Evolutionary conservation across 1,140 invertebrate genomes (phyloP), one percentile per base, ranked within the genome.

Genomic region (Delia radicum): DNA sequence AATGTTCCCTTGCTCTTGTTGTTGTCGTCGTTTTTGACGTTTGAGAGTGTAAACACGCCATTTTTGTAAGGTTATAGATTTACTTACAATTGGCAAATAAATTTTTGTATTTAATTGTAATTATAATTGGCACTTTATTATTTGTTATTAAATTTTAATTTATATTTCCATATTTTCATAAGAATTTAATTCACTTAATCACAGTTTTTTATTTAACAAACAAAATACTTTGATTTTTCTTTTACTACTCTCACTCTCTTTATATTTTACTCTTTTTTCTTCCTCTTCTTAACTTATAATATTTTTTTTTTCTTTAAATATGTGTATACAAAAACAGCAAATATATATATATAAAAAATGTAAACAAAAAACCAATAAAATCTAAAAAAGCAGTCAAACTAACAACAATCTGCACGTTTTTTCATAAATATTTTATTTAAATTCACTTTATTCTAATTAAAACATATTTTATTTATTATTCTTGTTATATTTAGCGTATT

Each of bases 21-120:
- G 12, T 13, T n/a, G 62, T 27, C 12, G 15, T 15, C 12, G 18
- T 10, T 31, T 69, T 31, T 26, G 65, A 8, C 15, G 12, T 8
- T 33, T n/a, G n/a, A n/a, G 29, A 69, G 31, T 69, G 65, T 69
- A 69, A 69, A 69, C 65, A 69, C 65, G 65, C 65, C 65, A 69
- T 69, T 69, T 27, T 69, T 21, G 13, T 55, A 15, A 6, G 3
- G 15, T 67, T 31, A 48, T 48, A 0, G 5, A 10, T 55, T 10
- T 55, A 7, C 10, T 55, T 21, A 55, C 6, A 55, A 55, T 55
- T 55, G 7, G n/a, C 21, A 55, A 55, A 55, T 21, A 55, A 55
- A n/a, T 48, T 48, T 67, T 67, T 26, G 62, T 29, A 27, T 27
- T 28, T 10, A 27, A 27, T 65, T 27, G 12, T 65, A 15, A 13